A percentile compares a stretch with the other conserved stretches of the same genome.
These are phyloP conservation scores for Acrobasis repandana DNA, from an alignment of 2,888 invertebrate genomes.

Conservation along the genomic window DNA sequence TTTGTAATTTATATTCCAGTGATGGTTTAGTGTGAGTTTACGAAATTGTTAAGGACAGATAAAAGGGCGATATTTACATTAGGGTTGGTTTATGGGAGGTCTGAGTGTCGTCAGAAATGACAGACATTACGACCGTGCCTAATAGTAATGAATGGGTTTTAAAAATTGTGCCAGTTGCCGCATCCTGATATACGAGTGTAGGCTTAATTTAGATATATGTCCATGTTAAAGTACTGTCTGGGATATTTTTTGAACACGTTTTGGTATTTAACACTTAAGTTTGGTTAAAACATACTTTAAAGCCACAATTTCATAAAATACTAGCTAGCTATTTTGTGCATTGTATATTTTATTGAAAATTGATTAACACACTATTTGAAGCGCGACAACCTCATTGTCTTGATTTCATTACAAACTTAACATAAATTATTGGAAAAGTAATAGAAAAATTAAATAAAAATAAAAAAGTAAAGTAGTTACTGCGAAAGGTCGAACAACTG, in stretches of 20 bases:
- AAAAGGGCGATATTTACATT: slow-evolving; percentile 79
- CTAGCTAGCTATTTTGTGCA: too few relatives aligned
- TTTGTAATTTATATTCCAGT: slow-evolving; percentile 76
- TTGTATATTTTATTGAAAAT: too few relatives aligned
- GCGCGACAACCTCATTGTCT: too few relatives aligned
- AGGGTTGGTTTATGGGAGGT: slow-evolving; percentile 73
- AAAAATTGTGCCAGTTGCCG: slow-evolving; percentile 35
- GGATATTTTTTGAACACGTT: slow-evolving; percentile 22
- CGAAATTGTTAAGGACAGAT: slow-evolving; percentile 82
- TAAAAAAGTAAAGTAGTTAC: not conserved
- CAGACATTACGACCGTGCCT: slow-evolving; percentile 64
- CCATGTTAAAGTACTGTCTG: slow-evolving; percentile 24
- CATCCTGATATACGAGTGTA: slow-evolving; percentile 34
- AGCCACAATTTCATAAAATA: too few relatives aligned
- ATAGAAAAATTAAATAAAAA: not conserved
- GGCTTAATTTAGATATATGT: slow-evolving; percentile 19
- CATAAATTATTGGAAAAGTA: too few relatives aligned
- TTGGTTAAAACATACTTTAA: too few relatives aligned
- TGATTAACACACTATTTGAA: too few relatives aligned
- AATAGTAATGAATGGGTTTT: slow-evolving; percentile 66
- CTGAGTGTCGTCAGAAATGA: slow-evolving; percentile 61
- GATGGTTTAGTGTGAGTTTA: slow-evolving; percentile 79
- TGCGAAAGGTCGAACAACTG: not conserved
- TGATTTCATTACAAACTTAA: too few relatives aligned
- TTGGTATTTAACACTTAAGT: not conserved